Base-by-base conservation (phyloP, 2,113 vertebrate species). In the Pitta sordida region DNA sequence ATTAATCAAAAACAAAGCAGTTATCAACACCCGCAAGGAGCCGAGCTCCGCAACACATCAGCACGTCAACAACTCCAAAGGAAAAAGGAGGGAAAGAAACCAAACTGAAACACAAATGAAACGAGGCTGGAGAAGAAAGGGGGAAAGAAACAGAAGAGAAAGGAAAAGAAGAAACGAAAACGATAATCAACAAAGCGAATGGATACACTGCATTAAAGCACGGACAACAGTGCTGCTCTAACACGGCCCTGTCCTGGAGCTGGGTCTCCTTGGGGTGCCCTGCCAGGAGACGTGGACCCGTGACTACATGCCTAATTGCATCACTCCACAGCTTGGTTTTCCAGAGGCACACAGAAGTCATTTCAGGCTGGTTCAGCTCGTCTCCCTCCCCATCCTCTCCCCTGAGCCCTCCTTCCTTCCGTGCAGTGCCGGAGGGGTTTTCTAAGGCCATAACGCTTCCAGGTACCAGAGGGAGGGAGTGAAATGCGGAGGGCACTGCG, bases 1-100 rank as follows among this genome's bases (percentile, higher is more conserved):
- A 99, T 99, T 99, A 99, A 99, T 99, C 99, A 99, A 99, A 99
- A 99, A 99, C 99, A 99, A 99, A 99, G 99, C 98, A 98, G 98
- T 99, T 99, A 99, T 98, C 98, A 98, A 99, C 98, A 98, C 91
- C 93, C 94, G 97, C 97, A 90, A 94, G 91, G 94, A 98, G 97
- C 94, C 91, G 93, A 97, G 97, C 97, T 97, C 98, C 97, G 96
- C 96, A 97, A 97, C 96, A 97, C 96, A 97, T 97, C 97, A 97
- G 97, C 97, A 97, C 96, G 96, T 97, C 97, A 97, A 97, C 95
- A 95, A 96, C 93, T 95, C 96, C 95, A 97, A 96, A 96, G 93
- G 97, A 94, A 97, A 97, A 96, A 91, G 90, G 79, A 94, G 90
- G 95, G 88, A 92, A 95, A 94, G 69, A 95, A 96, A 95, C 93